Base-by-base conservation (phyloP, 2,797 vertebrate genomes). In the Leucoraja ocellata region DNA sequence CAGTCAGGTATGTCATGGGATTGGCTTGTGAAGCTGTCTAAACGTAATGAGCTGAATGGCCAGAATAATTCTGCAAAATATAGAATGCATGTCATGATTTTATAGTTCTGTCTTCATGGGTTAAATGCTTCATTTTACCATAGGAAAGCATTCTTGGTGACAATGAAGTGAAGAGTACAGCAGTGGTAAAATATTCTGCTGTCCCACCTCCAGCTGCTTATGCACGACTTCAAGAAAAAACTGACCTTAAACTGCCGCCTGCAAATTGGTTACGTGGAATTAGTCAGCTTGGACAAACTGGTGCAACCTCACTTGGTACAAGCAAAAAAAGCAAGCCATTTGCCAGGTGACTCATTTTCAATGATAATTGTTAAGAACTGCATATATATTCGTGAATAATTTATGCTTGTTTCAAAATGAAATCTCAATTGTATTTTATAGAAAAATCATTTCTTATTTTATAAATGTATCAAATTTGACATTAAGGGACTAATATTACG, bases 221-320 rank as follows among this genome's bases (percentile, higher is more conserved):
- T 93, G 98, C 99, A 1, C 96, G 98, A 0, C 98, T 99, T 4
- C 98, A 99, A 94, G 98, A 99, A 95, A 97, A 99, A 94, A 99
- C 99, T 0, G 99, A 99, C 95, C 95, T 99, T 94, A 99, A 99
- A 94, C 97, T 99, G 93, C 98, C 99, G 0, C 99, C 99, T 93
- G 98, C 99, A 93, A 99, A 99, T 94, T 99, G 99, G 99, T 94
- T 99, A 78, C 96, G 99, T 21, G 98, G 99, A 93, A 99, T 97
- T 73, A 96, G 98, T n/a, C 98, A 98, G 93, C 97, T 99, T 4
- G 99, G 98, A 46, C 97, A 96, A 0, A 98, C 98, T 11, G 98
- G 98, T 11, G 97, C 98, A 73, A 98, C 98, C 10, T 96, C 98
- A 83, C 97, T 99, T 54, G 99, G 98, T 58, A 98, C 97, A 93